Evolutionary conservation across 2,888 invertebrate genomes (phyloP), one percentile per base, ranked within the genome.

Genomic region (Tenthredo livida): DNA sequence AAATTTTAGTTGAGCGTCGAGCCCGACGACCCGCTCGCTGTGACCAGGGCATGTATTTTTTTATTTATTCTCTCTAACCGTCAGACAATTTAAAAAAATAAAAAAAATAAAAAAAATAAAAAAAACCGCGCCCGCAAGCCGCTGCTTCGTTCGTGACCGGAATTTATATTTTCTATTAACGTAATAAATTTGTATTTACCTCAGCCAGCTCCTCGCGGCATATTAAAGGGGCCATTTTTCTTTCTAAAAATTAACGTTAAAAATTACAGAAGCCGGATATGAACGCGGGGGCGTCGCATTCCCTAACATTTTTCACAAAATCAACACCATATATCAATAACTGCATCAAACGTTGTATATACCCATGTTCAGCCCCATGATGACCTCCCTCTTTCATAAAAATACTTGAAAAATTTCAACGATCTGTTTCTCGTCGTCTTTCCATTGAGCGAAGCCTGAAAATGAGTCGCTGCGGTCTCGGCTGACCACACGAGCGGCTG

Each of bases 1-100:
- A 88, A 88, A 88, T 87, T 87, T 83, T 73, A 84, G 50, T 85
- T 83, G 78, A 72, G 67, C 50, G 25, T 47, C n/a, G 50, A 72
- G n/a, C 54, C 40, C 58, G 61, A 29, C 58, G 77, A 85, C 70
- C 65, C 37, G 61, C 9, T 12, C 9, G 21, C 12, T 50, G 75
- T 29, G 50, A 17, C 58, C 58, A 58, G 21, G 33, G 47, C 84
- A 58, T 70, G 54, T 61, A 72, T 58, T 84, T 84, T 83, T 58
- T 72, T 58, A 70, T 61, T 75, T 58, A 82, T 78, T 21, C 80
- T 70, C 17, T 61, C 40, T 84, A 50, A 25, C 50, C 84, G 72
- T 70, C 50, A 75, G 85, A 65, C 40, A 75, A 73, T 67, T 54
- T 67, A 1, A 37, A 33, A 33, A 33, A 33, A 33, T 1, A 33